Evolutionary conservation across 2,797 vertebrate species (phyloP), one percentile per base, ranked within the genome.

Genomic region (Naso thynnoides): DNA sequence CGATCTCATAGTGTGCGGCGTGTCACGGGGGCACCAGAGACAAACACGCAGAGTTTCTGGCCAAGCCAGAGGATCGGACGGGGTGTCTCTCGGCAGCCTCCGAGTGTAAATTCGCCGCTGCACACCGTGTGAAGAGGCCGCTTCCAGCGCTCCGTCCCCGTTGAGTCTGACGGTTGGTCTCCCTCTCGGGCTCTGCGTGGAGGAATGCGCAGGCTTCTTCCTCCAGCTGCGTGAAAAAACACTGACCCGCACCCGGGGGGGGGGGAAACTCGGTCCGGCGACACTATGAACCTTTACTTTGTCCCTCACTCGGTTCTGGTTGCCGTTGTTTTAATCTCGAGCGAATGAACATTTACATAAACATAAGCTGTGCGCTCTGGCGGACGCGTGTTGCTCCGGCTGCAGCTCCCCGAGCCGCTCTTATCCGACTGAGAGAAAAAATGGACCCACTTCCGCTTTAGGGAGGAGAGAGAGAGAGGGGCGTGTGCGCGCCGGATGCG

Each of bases 391-490:
- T 81, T 61, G 86, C 82, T 60, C 61, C 64, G 58, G 89, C 87
- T 91, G 92, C 86, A 84, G 93, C 92, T 93, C 88, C 88, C 82
- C 81, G 88, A 92, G 95, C 94, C 87, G 93, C 95, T 95, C 92
- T 93, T 87, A 92, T 94, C 94, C 91, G 48, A 86, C 81, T 91
- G 88, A 88, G 69, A 89, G 89, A 91, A 91, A 91, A 95, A 80
- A 94, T 92, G 93, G 92, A 94, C 88, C 89, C 91, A 95, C 86
- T 91, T 91, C 86, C 89, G 86, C 70, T 56, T 63, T 18, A 2
- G 6, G 23, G 4, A 44, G 56, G 15, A 9, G 24, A 19, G 36
- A 48, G 33, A 21, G 18, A 23, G 50, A 48, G 73, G 64, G 72
- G 48, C 53, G 74, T 42, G 81, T 31, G 84, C 69, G 78, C 11